A percentile compares a stretch with the other conserved stretches of the same genome.
Evolutionary conservation across 2,888 invertebrate genomes (phyloP).

Genomic region (Rhingia campestris): DNA sequence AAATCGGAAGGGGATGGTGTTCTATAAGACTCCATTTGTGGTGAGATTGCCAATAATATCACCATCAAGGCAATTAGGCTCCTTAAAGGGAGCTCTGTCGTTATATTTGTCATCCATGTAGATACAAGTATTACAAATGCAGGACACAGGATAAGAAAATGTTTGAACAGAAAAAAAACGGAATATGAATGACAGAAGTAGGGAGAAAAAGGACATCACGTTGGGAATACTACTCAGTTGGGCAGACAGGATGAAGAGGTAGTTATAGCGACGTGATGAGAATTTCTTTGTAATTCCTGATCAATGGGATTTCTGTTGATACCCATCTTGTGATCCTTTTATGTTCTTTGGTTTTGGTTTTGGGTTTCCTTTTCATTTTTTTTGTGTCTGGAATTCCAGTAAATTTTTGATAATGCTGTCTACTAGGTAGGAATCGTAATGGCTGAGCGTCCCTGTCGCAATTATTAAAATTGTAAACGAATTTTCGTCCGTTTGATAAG

Average conservation of each 20-base stretch:
- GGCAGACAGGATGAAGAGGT: constrained; percentile 11
- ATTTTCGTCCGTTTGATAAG: constrained; percentile 6
- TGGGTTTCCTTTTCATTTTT: constrained; percentile 3
- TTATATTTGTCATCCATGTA: neutral
- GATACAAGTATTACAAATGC: constrained; percentile 22
- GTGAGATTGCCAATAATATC: constrained; percentile 53
- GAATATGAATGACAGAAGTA: neutral
- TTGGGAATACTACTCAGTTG: constrained; percentile 26
- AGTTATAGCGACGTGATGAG: constrained; percentile 62
- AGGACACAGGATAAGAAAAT: constrained; percentile 25
- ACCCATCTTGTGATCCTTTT: constrained; percentile 26
- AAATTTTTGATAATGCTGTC: neutral
- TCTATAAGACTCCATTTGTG: constrained; percentile 14
- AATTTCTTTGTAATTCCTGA: constrained; percentile 37
- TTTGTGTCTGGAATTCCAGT: neutral
- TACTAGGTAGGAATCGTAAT: constrained; percentile 17
- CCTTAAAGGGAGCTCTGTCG: constrained; percentile 59
- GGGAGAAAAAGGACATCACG: constrained; percentile 32
- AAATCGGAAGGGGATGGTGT: neutral
- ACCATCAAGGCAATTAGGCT: constrained; percentile 66
- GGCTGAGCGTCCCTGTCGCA: constrained; percentile 40
- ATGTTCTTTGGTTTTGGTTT: neutral
- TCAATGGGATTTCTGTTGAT: constrained; percentile 14
- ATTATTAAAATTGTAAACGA: constrained; percentile 46
- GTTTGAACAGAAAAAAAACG: neutral